Base-by-base conservation (phyloP, 1,140 invertebrate genomes). In the Battus philenor region DNA sequence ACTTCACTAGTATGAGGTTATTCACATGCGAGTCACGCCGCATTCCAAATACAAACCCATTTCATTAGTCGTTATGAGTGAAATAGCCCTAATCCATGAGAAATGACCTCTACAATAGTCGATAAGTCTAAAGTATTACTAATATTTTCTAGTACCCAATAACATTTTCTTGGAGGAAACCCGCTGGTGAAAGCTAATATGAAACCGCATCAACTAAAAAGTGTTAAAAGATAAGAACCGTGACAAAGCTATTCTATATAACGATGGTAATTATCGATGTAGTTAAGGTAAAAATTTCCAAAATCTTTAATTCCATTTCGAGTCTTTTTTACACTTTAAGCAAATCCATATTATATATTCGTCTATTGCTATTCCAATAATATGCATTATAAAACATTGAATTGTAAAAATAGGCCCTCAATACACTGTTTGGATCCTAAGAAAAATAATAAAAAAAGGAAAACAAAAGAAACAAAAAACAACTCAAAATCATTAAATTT, bases 401-500 rank as follows among this genome's bases (percentile, higher is more conserved):
- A 33, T 33, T 33, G n/a, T 41, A 41, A 27, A 41, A 17, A 41
- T 41, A 41, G 38, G 38, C 38, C 38, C 24, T 29, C 15, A 29
- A 27, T 26, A 41, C 38, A n/a, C 24, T 17, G n/a, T 11, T n/a
- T 17, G n/a, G 29, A 7, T 29, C 33, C 44, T 56, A 47, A 66
- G 20, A 59, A 41, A 45, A 44, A 52, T 26, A 53, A 17, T 11
- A 31, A 54, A 51, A 49, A 50, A 47, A 47, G 46, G 51, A 59
- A 51, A 52, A 56, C 10, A 57, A 57, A 68, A 52, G 59, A 57
- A 70, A 63, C 56, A 64, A 67, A 66, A 64, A 75, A 62, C 52
- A 59, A 64, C 63, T 73, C 78, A 80, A 79, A 84, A 78, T 73
- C 69, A 78, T 76, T 68, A 59, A 56, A 76, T 84, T 84, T 78